These are phyloP conservation scores for Pseudeuparius sepicola DNA, from an alignment of 2,888 invertebrate genomes.

Conservation along the genomic window DNA sequence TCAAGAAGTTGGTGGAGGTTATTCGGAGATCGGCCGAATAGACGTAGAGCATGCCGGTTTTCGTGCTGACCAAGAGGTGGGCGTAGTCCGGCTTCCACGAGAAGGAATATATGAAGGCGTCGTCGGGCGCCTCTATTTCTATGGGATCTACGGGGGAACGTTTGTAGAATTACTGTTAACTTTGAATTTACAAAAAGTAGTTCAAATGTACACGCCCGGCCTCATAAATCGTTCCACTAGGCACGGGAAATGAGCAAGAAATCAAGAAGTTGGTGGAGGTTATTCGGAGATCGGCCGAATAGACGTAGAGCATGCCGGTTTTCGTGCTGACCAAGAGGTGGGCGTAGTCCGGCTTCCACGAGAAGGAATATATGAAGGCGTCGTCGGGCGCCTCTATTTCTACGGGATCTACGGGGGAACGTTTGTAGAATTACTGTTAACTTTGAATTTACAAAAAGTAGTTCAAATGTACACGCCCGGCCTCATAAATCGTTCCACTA, in stretches of 20 bases:
- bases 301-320: slow-evolving; percentile 41
- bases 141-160: no score
- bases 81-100: slow-evolving; percentile 51
- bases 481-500: no score
- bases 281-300: slow-evolving; percentile 24
- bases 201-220: no score
- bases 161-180: no score
- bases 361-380: slow-evolving; percentile 42
- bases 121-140: slow-evolving; percentile 31
- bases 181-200: no score
- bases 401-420: slow-evolving; percentile 38
- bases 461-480: no score
- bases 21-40: slow-evolving; percentile 25
- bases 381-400: slow-evolving; percentile 32
- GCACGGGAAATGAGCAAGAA: no score
- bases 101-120: slow-evolving; percentile 42
- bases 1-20: slow-evolving; percentile 38
- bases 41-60: slow-evolving; percentile 42
- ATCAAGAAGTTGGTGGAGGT: slow-evolving; percentile 38
- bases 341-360: slow-evolving; percentile 51
- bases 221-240: no score
- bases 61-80: slow-evolving; percentile 52
- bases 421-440: no score
- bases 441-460: no score
- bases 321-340: slow-evolving; percentile 53